Percentiles rank a stretch among this genome's conserved stretches.
Evolutionary conservation across 2,113 vertebrate genomes (phyloP).

Genomic region (Numenius arquata): DNA sequence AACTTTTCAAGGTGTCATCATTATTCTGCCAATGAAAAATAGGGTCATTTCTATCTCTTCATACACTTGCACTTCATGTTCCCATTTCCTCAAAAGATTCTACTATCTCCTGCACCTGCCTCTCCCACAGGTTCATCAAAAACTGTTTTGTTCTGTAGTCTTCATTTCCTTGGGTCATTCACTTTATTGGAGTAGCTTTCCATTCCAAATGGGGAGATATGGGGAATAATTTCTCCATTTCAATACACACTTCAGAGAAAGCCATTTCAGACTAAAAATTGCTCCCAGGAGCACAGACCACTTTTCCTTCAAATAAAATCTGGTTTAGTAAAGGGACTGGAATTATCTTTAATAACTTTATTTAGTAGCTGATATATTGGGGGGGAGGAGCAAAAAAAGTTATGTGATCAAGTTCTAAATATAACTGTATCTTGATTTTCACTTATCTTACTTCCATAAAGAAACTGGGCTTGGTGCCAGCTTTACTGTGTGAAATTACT

Average conservation of each 20-base stretch:
- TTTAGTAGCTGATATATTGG: not conserved
- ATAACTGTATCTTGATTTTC: not conserved
- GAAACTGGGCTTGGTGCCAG: not conserved
- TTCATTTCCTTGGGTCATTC: conserved; percentile 16
- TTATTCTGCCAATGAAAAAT: not conserved
- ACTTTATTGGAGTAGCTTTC: conserved; percentile 24
- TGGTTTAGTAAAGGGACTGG: not conserved
- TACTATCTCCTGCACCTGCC: not conserved
- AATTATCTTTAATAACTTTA: conserved; percentile 37
- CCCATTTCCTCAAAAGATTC: not conserved
- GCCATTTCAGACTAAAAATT: conserved; percentile 32
- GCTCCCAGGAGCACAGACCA: not conserved
- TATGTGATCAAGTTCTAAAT: not conserved
- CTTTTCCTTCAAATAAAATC: conserved; percentile 26
- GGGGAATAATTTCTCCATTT: conserved; percentile 30
- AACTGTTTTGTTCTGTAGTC: not conserved
- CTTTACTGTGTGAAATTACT: not conserved
- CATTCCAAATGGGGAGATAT: conserved; percentile 5
- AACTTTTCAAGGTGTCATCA: not conserved
- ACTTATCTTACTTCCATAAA: conserved; percentile 14
- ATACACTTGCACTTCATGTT: not conserved
- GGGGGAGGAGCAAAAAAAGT: not conserved
- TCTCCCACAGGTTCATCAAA: not conserved
- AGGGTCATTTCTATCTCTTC: not conserved
- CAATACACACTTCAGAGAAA: conserved; percentile 38